Evolutionary conservation across 2,113 vertebrate genomes (phyloP).

Genomic region (Martes martes): DNA sequence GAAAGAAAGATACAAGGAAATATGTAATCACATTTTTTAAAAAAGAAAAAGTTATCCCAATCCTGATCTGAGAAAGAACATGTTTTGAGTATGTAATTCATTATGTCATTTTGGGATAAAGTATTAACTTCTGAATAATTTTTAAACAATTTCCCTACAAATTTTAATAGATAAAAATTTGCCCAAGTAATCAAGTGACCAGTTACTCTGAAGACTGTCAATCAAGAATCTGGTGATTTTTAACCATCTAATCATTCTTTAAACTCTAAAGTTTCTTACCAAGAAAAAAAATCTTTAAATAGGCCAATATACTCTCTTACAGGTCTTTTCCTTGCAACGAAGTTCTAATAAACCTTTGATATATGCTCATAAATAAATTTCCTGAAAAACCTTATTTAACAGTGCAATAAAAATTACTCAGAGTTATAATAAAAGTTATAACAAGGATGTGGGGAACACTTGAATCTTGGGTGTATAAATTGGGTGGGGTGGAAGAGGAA

Average conservation of each 20-base stretch:
- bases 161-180: not conserved
- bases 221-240: not conserved
- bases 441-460: not conserved
- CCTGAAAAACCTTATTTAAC: not conserved
- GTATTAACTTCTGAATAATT: not conserved
- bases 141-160: not conserved
- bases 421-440: not conserved
- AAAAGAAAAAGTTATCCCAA: not conserved
- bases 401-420: not conserved
- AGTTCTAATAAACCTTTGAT: not conserved
- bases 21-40: not conserved
- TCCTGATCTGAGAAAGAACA: not conserved
- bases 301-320: not conserved
- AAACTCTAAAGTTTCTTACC: not conserved
- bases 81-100: not conserved
- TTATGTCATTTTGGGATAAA: not conserved
- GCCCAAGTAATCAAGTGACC: not conserved
- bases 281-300: not conserved
- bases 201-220: not conserved
- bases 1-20: not conserved
- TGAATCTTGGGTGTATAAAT: not conserved
- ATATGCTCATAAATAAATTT: not conserved
- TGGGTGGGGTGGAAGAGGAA: not conserved
- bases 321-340: not conserved
- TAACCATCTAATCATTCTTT: not conserved